Base-by-base conservation (phyloP, 92 coral and sea anemone genomes). In the Desmophyllum pertusum region DNA sequence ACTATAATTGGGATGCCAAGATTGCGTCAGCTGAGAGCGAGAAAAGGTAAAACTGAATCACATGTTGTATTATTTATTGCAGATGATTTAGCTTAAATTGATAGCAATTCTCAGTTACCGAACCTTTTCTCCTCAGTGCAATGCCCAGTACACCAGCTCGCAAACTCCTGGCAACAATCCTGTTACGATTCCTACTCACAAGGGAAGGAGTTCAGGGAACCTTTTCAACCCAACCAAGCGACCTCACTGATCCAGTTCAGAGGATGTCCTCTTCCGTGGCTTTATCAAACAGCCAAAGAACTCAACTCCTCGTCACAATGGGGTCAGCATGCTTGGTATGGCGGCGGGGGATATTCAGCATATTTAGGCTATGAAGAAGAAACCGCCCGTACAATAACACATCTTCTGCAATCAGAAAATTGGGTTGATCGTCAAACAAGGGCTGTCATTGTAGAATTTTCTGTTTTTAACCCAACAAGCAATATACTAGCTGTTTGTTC, bases 361-460 rank as follows among this genome's bases (percentile, higher is more conserved):
- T n/a, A 39, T 38, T 19, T 70, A 27, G 75, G 75, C 52, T 70
- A 70, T 29, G 75, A 70, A 21, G 75, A 19, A 70, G 48, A 70
- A 15, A 70, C 75, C 37, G 75, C 75, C 27, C 27, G n/a, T n/a
- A n/a, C n/a, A n/a, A n/a, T n/a, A n/a, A n/a, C n/a, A n/a, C n/a
- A n/a, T n/a, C n/a, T n/a, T 15, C 29, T 11, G 42, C 27, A 66
- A 66, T 66, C 50, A n/a, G 48, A 15, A 70, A 15, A 23, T 10
- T 70, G 75, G 50, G 30, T 70, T 40, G 50, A 70, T 39, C 75
- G 75, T 37, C 75, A 39, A n/a, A 70, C 75, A 36, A 70, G 75
- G 25, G 75, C 75, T 18, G 48, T 70, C 75, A 40, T 70, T 38
- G 21, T 70, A 17, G 75, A 70, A 40, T 70, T 70, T 40, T 30